Base-by-base conservation (phyloP, 2,797 vertebrate genomes). In the Helarctos malayanus region DNA sequence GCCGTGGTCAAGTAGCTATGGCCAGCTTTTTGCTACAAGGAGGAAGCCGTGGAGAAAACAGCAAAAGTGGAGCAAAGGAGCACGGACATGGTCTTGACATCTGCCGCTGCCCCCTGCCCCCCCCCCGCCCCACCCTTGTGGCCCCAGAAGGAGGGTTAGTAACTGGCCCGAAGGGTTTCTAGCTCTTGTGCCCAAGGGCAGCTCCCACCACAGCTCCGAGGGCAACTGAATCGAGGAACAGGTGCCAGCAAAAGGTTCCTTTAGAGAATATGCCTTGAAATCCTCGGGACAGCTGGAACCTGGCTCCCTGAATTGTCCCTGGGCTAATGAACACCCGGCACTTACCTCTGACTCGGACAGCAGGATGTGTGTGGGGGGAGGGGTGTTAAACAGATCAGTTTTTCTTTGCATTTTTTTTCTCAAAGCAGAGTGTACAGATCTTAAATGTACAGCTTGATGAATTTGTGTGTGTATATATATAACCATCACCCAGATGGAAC, bases 251-350 rank as follows among this genome's bases (percentile, higher is more conserved):
- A 93, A 90, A 75, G 56, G 1, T 19, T 91, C 86, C 59, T 95
- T 75, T 91, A 63, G 95, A 83, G 49, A 91, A 73, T 45, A n/a
- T 5, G 41, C 25, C 82, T 95, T 68, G 35, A 96, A 84, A 76
- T 85, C 68, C 65, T 93, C 69, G 12, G 10, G 54, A n/a, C 35
- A 45, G 59, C 38, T 47, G 18, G 88, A 92, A 96, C 13, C 76
- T n/a, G 63, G 23, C 69, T 95, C 56, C 41, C 32, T 85, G 61
- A 91, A 73, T 69, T 12, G 47, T 41, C 23, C 82, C 21, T 49
- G 32, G 65, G 75, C 52, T 95, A 86, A 78, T 90, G 61, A 57
- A 82, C 23, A 81, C 27, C 38, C 49, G 83, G 69, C 29, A 49
- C 35, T 90, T 81, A 84, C 19, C 52, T 89, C 49, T 78, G 45